Base-by-base conservation (phyloP, 2,113 vertebrate genomes). In the Triplophysa tibetana region DNA sequence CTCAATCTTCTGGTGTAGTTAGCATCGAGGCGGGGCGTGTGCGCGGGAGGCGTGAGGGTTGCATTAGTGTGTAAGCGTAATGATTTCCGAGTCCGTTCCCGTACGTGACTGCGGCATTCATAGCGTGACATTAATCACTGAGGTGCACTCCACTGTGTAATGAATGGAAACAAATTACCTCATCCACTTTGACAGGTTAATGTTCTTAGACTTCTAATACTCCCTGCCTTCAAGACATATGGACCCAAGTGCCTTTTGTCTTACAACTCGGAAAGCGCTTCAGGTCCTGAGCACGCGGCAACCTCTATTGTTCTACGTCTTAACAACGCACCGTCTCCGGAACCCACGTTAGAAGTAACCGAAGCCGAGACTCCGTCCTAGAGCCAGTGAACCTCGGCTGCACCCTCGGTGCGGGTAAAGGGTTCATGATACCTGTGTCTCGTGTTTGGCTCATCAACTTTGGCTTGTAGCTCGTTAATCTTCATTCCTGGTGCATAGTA, bases 391-490 rank as follows among this genome's bases (percentile, higher is more conserved):
- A 50, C 88, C 86, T 88, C 83, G 81, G 74, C 45, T 43, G 62
- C 54, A 60, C 54, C 16, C 21, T 73, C 5, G 82, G 84, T 87
- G 70, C 81, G 65, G 63, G 60, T 79, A 85, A 84, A 78, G 87
- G 82, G 73, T 89, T 90, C 89, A 91, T 89, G 86, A 86, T 86
- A 88, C 85, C 75, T 74, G 87, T 84, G 85, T 86, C 80, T 58
- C 73, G 81, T 78, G 83, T 90, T 86, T 81, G 86, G 86, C 86
- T 84, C 77, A 81, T 86, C 84, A 81, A 79, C 84, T 78, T 52
- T 2, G 65, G 77, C 83, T 87, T 81, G 85, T 86, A 87, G 85
- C 73, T 82, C 78, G 85, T 91, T 90, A 88, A 89, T 91, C 90
- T 90, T 87, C 77, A 89, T 85, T 79, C 83, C 75, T 33, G 70